Evolutionary conservation across 2,888 invertebrate genomes (phyloP), one percentile per base, ranked within the genome.

Genomic region (Cephus pygmeus): DNA sequence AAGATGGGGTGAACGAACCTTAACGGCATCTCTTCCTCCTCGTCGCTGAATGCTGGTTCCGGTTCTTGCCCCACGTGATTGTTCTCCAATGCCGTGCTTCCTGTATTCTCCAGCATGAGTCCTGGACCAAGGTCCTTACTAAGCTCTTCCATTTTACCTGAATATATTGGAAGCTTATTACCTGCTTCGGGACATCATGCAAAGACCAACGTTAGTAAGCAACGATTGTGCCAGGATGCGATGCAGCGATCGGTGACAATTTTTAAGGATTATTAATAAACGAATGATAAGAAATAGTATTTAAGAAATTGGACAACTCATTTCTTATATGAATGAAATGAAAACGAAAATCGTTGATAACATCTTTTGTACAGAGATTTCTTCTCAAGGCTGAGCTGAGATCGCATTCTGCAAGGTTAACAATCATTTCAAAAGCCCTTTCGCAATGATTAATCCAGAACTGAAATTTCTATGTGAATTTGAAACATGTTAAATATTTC

Each of bases 1-100:
- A 34, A 68, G 73, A 30, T n/a, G 6, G 12, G 33, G 31, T 73
- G 31, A 35, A 81, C 80, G 23, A 83, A 90, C 91, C 89, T 89
- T 33, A 88, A 80, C n/a, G 91, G 89, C 76, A 92, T 87, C 56
- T 95, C 95, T 79, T 97, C 97, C 87, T 97, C 97, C 85, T 97
- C 97, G 87, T 97, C 97, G 85, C 97, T 97, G 90, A 97, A 97
- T 40, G 95, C 94, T 15, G 96, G 95, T 87, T 97, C 97, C 75
- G 93, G 93, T 40, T 94, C 93, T 74, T 93, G 93, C 69, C 87
- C 89, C 81, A 92, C 90, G 77, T 93, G 93, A 85, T 91, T 90
- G 83, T 93, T 93, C 84, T 93, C 92, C 74, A 88, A 84, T 31
- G 84, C 81, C 71, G 83, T 79, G 79, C 83, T 87, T 31, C 84